Evolutionary conservation across 64 coral and sea anemone species (phyloP).

Genomic region (Cladopsammia gracilis): DNA sequence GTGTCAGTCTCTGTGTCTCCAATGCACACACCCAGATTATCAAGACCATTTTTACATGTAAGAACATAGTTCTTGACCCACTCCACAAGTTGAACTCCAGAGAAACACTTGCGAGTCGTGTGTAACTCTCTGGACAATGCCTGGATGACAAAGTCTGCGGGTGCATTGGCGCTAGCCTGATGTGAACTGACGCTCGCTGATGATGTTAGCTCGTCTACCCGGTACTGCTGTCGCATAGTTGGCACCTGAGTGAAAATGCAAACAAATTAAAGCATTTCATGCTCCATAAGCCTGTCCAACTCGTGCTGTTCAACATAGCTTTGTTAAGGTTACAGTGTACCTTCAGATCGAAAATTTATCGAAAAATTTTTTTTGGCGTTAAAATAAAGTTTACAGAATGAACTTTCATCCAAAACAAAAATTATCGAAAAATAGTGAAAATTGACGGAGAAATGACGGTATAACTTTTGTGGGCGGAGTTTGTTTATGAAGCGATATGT

Average conservation of each 20-base stretch:
- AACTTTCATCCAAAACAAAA: too few species aligned
- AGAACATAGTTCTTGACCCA: conserved; percentile 77
- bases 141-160: conserved; percentile 78
- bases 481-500: too few species aligned
- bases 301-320: too few species aligned
- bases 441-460: too few species aligned
- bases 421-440: too few species aligned
- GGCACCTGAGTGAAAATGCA: conserved; percentile 7
- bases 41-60: conserved; percentile 47
- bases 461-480: too few species aligned
- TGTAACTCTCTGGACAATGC: conserved; percentile 80
- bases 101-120: conserved; percentile 82
- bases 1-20: conserved; percentile 80
- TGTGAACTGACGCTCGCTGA: conserved; percentile 71
- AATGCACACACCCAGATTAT: conserved; percentile 85
- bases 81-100: conserved; percentile 60
- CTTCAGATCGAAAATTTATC: too few species aligned
- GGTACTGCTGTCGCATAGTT: neutral
- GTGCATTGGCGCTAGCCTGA: conserved; percentile 64
- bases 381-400: too few species aligned
- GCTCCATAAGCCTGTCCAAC: too few species aligned
- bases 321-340: too few species aligned
- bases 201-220: conserved; percentile 65
- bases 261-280: neutral
- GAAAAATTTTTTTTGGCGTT: too few species aligned